A percentile compares a stretch with the other conserved stretches of the same genome.
These are phyloP conservation scores for Archocentrus centrarchus DNA, from an alignment of 2,113 vertebrate species.

Conservation along the genomic window DNA sequence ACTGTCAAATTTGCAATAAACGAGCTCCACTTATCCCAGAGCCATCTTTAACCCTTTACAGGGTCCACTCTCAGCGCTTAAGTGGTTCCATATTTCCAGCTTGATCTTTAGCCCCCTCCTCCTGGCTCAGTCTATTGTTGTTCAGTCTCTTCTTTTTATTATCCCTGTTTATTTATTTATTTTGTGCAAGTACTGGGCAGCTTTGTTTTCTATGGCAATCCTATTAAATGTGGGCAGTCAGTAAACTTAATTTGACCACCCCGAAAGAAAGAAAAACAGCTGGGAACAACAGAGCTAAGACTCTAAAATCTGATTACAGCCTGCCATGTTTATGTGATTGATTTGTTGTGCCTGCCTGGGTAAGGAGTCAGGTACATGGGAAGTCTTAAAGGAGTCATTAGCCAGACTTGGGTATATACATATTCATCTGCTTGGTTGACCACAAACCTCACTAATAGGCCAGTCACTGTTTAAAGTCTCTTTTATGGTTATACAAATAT, in stretches of 20 bases:
- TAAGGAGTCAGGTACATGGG: neutral
- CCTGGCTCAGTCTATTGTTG: constrained; percentile 38
- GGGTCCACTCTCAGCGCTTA: constrained; percentile 42
- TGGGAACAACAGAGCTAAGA: neutral
- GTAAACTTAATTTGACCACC: constrained; percentile 52
- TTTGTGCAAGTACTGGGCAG: neutral
- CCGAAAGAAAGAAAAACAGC: constrained; percentile 27
- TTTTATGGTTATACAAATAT: neutral
- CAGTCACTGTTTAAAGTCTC: neutral
- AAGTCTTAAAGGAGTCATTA: neutral
- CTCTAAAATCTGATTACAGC: constrained; percentile 2
- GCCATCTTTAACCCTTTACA: constrained; percentile 77
- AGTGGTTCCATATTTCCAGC: constrained; percentile 71
- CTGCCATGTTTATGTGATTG: neutral
- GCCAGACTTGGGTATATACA: neutral
- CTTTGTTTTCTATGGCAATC: constrained; percentile 33
- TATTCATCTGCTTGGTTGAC: neutral
- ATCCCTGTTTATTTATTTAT: constrained; percentile 11
- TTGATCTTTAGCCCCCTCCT: constrained; percentile 42
- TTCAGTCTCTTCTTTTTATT: constrained; percentile 39
- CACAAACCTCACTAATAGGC: neutral
- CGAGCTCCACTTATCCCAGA: constrained; percentile 72
- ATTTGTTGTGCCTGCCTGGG: constrained; percentile 19
- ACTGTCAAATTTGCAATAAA: constrained; percentile 74
- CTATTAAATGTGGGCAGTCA: constrained; percentile 25